Evolutionary conservation across 2,113 vertebrate species (phyloP), one percentile per base, ranked within the genome.

Genomic region (Semnornis frantzii): DNA sequence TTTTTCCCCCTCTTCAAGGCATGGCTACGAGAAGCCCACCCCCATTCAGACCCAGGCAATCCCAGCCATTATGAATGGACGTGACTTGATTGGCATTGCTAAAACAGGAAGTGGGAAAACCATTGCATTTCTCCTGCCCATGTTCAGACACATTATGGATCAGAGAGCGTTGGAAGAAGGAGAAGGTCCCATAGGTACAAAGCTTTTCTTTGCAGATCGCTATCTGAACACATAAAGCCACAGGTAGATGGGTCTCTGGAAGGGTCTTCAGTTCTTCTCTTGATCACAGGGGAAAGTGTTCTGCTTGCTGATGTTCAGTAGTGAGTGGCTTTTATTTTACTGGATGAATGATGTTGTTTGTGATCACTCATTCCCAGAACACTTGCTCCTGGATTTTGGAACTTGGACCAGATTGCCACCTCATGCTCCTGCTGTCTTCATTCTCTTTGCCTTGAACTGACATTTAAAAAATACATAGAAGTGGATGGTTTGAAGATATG

Each of bases 111-210:
- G 99, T 8, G 99, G 99, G 24, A 99, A 99, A 94, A 99, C 99
- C 8, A 99, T 99, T 68, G 99, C 99, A 18, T 99, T 99, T 97
- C 98, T 99, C 10, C 96, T 99, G 90, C 99, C 99, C 68, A 99
- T 99, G 99, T 99, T 99, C 97, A 98, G 99, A 82, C 99, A 99
- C 97, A 99, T 99, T 77, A 98, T 99, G 98, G 99, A 99, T 97
- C 99, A 99, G 97, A 98, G 99, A 94, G 98, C 98, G 0, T 93
- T 99, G 92, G 99, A 99, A 92, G 99, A 99, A 97, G 98, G 97
- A 15, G 99, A 99, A 95, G 99, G 99, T 27, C 99, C 99, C 34
- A 99, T 99, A 95, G 96, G 99, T 99, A 98, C 10, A 82, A 33
- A 31, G 52, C 50, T 76, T 42, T 86, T 65, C 0, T 69, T 95